phyloP scores from a whole-genome alignment of 1,140 invertebrate genomes.

The Tribolium madens region DNA sequence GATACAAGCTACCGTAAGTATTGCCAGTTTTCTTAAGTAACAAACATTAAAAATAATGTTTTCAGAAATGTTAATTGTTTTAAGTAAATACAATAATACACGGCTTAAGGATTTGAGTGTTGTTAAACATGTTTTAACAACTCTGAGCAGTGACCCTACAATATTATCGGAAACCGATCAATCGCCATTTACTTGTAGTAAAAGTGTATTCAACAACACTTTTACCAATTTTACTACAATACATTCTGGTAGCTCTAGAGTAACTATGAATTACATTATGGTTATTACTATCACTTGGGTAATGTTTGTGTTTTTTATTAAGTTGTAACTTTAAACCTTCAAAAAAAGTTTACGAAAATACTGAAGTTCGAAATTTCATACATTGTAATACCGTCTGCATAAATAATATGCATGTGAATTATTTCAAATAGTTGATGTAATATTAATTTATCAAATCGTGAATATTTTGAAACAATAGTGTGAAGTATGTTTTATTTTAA shows the following conservation, averaged over 20 bases:
- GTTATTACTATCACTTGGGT: too few species aligned
- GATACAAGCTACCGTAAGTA: background rate
- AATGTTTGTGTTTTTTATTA: too few species aligned
- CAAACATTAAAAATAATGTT: background rate
- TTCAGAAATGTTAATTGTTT: background rate
- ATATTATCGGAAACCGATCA: background rate
- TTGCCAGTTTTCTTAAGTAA: background rate
- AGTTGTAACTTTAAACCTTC: too few species aligned
- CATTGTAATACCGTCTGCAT: too few species aligned
- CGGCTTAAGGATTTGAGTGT: background rate
- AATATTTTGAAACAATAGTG: too few species aligned
- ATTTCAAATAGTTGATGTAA: too few species aligned
- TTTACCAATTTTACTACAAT: conserved; percentile 2
- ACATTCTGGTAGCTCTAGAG: background rate
- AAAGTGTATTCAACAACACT: background rate
- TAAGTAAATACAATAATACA: background rate
- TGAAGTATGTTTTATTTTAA: background rate
- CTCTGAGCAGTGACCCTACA: background rate
- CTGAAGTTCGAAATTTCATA: too few species aligned
- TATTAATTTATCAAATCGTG: too few species aligned
- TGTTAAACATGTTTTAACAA: conserved; percentile 3
- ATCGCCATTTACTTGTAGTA: background rate
- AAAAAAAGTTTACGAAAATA: background rate
- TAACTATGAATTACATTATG: too few species aligned
- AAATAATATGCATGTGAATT: too few species aligned